Evolutionary conservation across 2,113 vertebrate species (phyloP), one percentile per base, ranked within the genome.

Genomic region (Martes martes): DNA sequence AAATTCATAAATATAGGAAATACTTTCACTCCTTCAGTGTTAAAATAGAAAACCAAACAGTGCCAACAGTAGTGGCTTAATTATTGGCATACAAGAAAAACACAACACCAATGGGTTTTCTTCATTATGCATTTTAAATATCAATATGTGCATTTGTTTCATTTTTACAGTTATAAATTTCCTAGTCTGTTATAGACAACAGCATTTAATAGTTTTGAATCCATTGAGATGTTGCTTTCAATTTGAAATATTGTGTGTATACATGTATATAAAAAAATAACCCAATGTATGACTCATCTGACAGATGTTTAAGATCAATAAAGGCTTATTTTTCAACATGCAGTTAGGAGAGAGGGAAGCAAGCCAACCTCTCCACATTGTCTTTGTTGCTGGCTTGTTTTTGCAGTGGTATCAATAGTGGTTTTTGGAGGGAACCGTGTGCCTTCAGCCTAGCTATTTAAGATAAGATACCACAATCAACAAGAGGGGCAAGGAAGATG

Each of bases 71-170:
- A 97, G 50, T 95, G 97, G 96, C 94, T 97, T 96, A 97, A 96
- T 89, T 95, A 98, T 73, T 98, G 98, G 98, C 95, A 99, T 97
- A 98, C 78, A 99, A 98, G 98, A 99, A 98, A 98, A 98, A 8
- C 98, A 98, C 98, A 98, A 98, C 98, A 99, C 98, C 98, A 98
- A 98, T 97, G 97, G 97, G 97, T 98, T 98, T 99, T 99, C 98
- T 98, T 98, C 98, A 98, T 98, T 98, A 97, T 98, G 98, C 98
- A 99, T 99, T 99, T 99, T 98, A 99, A 99, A 98, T 99, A 99
- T 98, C 98, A 99, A 98, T 99, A 98, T 99, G 98, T 99, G 98
- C 98, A 98, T 98, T 98, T 97, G 98, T 98, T 98, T 97, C 94
- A 98, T 97, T 98, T 98, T 98, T 99, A 99, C 98, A 99, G 97